Evolutionary conservation across 2,113 vertebrate genomes (phyloP).

Genomic region (Chaenocephalus aceratus): DNA sequence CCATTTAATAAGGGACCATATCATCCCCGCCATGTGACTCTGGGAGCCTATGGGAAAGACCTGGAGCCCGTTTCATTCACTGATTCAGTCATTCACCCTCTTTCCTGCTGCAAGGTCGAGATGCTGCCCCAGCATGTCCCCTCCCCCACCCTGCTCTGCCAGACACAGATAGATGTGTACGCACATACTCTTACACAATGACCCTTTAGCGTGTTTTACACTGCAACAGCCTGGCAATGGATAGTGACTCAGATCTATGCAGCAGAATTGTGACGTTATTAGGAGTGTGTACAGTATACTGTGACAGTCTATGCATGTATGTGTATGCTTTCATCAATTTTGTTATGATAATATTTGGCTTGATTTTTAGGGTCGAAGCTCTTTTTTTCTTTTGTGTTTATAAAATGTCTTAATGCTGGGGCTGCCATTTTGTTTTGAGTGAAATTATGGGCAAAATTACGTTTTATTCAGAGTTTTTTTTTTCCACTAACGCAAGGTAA

Average conservation of each 20-base stretch:
- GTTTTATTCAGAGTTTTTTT: background rate
- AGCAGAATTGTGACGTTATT: conserved; percentile 30
- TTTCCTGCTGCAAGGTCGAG: conserved; percentile 72
- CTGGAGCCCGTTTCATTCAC: conserved; percentile 69
- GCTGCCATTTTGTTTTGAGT: background rate
- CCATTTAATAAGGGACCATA: conserved; percentile 36
- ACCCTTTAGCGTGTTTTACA: conserved; percentile 43
- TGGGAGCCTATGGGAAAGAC: conserved; percentile 38
- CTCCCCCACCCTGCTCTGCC: conserved; percentile 38
- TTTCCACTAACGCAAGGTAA: background rate
- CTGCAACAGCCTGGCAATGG: conserved; percentile 11
- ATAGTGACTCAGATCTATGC: conserved; percentile 58
- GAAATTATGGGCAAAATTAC: background rate
- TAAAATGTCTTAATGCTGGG: background rate
- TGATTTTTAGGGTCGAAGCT: background rate
- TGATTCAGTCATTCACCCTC: conserved; percentile 64
- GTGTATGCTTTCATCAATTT: accelerated
- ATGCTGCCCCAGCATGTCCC: conserved; percentile 42
- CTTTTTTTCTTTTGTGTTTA: background rate
- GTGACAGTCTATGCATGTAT: accelerated
- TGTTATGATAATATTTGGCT: background rate
- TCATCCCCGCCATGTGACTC: conserved; percentile 32
- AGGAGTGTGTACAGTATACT: background rate
- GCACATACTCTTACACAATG: conserved; percentile 44
- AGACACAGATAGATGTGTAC: conserved; percentile 30